Conservation (phyloP, 1,140 invertebrate species). For the Babylonia areolata region DNA sequence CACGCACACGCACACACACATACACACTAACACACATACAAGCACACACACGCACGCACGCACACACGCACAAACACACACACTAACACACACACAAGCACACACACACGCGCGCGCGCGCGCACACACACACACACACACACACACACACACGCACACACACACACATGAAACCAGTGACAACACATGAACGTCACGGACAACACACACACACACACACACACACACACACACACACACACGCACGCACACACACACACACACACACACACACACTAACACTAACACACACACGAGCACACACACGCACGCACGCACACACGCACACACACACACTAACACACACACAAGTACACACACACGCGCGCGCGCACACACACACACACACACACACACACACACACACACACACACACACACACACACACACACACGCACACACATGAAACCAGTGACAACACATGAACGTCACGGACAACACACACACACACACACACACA, state of each 20-base stretch:
- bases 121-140: too few species aligned
- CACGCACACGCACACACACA: neutral
- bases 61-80: neutral
- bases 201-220: neutral
- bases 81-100: neutral
- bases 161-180: neutral
- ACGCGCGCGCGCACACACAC: neutral
- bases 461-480: neutral
- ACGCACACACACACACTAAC: too few species aligned
- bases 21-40: neutral
- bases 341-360: neutral
- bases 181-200: too few species aligned
- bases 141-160: neutral
- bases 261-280: too few species aligned
- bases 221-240: neutral
- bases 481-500: constrained; percentile 11
- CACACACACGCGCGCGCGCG: neutral
- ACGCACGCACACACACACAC: neutral
- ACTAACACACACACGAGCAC: too few species aligned
- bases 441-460: too few species aligned
- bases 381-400: neutral
- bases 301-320: constrained; percentile 17
- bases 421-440: too few species aligned
- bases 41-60: neutral
- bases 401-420: neutral